Evolutionary conservation across 1,140 invertebrate species (phyloP).

Genomic region (Rhopalosiphum padi): DNA sequence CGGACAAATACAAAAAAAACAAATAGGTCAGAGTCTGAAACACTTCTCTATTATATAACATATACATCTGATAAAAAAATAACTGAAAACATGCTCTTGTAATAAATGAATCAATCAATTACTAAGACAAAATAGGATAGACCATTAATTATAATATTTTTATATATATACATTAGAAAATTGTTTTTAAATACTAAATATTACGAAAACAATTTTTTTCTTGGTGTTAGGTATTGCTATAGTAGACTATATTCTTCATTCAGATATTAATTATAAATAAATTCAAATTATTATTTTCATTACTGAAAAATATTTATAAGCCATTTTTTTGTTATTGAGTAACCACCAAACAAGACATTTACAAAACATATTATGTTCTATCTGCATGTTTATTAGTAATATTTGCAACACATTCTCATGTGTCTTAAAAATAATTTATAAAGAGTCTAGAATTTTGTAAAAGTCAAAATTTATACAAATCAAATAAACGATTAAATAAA

Average conservation of each 20-base stretch:
- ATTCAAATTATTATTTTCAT: background rate
- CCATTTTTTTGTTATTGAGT: no score
- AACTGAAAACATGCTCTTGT: background rate
- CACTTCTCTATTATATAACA: background rate
- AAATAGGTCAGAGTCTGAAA: background rate
- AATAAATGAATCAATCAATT: background rate
- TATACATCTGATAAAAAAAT: background rate
- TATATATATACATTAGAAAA: no score
- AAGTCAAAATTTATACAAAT: background rate
- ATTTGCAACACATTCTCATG: background rate
- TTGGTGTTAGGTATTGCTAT: no score
- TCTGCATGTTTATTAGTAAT: background rate
- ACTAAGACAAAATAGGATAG: background rate
- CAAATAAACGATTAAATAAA: background rate
- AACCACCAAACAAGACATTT: no score
- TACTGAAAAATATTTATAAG: no score
- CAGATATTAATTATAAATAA: no score
- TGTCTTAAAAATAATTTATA: background rate
- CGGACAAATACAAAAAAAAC: conserved; percentile 32
- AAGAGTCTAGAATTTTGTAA: background rate
- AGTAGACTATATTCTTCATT: no score
- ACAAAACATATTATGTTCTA: background rate
- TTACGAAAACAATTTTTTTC: no score
- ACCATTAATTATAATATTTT: background rate
- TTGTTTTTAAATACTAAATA: no score